These are phyloP conservation scores for Volucella inanis DNA, from an alignment of 2,888 invertebrate species.

Conservation along the genomic window DNA sequence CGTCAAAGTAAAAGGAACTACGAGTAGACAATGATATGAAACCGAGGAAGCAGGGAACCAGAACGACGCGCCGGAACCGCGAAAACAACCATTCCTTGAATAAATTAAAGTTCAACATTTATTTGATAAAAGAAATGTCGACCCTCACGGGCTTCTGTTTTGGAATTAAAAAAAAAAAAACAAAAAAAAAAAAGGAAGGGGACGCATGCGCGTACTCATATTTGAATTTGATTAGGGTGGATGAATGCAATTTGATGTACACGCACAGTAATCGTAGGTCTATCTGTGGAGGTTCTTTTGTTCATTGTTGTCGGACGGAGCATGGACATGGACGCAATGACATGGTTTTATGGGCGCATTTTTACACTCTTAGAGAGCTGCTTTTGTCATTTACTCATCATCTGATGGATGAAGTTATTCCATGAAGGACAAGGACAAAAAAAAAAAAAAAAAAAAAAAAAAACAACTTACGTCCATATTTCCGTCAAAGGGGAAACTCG, in stretches of 20 bases:
- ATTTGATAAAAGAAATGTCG: not conserved
- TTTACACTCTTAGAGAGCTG: too few species aligned
- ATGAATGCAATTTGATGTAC: slow-evolving; percentile 15
- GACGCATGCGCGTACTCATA: slow-evolving; percentile 44
- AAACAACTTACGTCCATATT: slow-evolving; percentile 21
- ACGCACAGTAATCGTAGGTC: not conserved
- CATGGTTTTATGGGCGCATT: not conserved
- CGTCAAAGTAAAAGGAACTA: slow-evolving; percentile 15
- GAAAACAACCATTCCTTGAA: slow-evolving; percentile 11
- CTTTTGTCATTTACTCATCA: not conserved
- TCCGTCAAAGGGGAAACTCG: slow-evolving; percentile 24
- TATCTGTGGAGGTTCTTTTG: slow-evolving; percentile 19
- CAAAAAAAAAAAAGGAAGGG: slow-evolving; percentile 45
- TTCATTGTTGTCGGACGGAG: slow-evolving; percentile 23
- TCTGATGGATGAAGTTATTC: slow-evolving; percentile 41
- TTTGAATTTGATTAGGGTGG: slow-evolving; percentile 56
- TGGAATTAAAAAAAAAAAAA: slow-evolving; percentile 22
- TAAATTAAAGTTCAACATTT: slow-evolving; percentile 2
- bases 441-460: slow-evolving; percentile 9
- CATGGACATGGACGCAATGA: not conserved
- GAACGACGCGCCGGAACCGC: too few species aligned
- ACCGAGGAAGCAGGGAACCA: not conserved
- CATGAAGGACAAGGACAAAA: slow-evolving; percentile 43
- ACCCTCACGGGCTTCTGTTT: slow-evolving; percentile 10
- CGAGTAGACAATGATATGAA: slow-evolving; percentile 14